Evolutionary conservation across 2,113 vertebrate genomes (phyloP), one percentile per base, ranked within the genome.

Genomic region (Protobothrops mucrosquamatus): DNA sequence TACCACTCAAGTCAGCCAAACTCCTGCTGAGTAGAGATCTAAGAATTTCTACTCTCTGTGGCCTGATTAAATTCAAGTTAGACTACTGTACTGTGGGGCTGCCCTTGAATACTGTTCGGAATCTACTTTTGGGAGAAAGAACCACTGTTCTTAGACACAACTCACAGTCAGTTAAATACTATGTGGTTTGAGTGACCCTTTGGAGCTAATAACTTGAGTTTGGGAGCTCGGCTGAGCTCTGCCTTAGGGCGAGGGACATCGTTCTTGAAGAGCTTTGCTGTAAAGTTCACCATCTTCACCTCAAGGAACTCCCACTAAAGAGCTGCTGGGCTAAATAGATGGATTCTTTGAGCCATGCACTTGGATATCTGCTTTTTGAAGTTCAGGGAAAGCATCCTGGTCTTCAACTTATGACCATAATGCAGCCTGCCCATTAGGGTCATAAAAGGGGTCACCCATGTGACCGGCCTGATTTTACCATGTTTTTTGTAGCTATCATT

Each of bases 171-270:
- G 15, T 20, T 74, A 15, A 74, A 34, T 74, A 6, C n/a, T 74
- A 1, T 1, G 7, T 18, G 2, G 15, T 34, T 18, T 34, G 95
- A 90, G 91, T 96, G 97, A 96, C 94, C 94, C 12, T 43, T 3
- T 43, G 59, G 7, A 15, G 92, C 95, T 56, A 89, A 91, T 95
- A 96, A 97, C 59, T 95, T 95, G 94, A 91, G 93, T 95, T 93
- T 95, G 94, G 95, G 94, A 96, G 94, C 94, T 93, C n/a, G 92
- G 95, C 88, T 92, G 34, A 85, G 87, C 59, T 56, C 91, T 89
- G 48, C 87, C 93, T 94, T 88, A 3, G 1, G n/a, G 55, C 5
- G 26, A 39, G 34, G n/a, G 87, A 1, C 2, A 6, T 92, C 46
- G 91, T 56, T 91, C 22, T 18, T 23, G 22, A 95, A 90, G 94